Evolutionary conservation across 1,140 invertebrate genomes (phyloP).

Genomic region (Scaptodrosophila lebanonensis): DNA sequence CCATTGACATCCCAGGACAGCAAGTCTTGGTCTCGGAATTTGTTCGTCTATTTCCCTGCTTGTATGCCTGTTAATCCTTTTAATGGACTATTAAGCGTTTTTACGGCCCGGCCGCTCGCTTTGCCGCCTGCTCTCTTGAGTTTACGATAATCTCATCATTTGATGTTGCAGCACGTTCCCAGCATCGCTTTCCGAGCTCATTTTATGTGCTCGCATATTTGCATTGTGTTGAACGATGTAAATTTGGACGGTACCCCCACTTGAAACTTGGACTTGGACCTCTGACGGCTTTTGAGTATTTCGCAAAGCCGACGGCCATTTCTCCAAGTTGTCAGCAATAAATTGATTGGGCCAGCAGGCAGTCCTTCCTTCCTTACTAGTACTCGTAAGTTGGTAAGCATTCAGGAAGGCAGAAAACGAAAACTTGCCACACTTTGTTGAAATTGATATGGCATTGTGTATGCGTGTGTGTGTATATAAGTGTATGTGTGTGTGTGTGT

Average conservation of each 20-base stretch:
- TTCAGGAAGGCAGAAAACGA: too few relatives aligned
- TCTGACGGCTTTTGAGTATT: too few relatives aligned
- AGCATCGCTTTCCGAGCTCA: constrained; percentile 30
- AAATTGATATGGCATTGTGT: constrained; percentile 56
- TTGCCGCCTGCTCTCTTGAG: constrained; percentile 42
- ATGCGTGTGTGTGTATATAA: background rate
- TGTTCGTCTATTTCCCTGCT: constrained; percentile 38
- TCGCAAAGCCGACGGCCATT: too few relatives aligned
- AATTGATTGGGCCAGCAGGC: constrained; percentile 68
- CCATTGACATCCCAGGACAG: constrained; percentile 23
- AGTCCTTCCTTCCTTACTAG: background rate
- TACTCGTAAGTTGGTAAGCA: too few relatives aligned
- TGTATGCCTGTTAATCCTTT: constrained; percentile 64
- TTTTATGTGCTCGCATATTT: constrained; percentile 67
- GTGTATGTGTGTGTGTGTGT: background rate
- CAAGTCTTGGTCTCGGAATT: constrained; percentile 47
- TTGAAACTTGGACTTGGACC: too few relatives aligned
- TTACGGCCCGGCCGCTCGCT: constrained; percentile 50
- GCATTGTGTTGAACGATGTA: constrained; percentile 43
- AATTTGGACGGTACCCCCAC: too few relatives aligned
- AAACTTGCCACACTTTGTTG: constrained; percentile 38
- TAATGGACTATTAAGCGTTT: constrained; percentile 75
- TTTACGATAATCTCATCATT: constrained; percentile 76
- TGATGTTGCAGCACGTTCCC: constrained; percentile 72
- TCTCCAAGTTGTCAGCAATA: constrained; percentile 65